Evolutionary conservation across 2,888 invertebrate genomes (phyloP), one percentile per base, ranked within the genome.

Genomic region (Mythimna lalbum): DNA sequence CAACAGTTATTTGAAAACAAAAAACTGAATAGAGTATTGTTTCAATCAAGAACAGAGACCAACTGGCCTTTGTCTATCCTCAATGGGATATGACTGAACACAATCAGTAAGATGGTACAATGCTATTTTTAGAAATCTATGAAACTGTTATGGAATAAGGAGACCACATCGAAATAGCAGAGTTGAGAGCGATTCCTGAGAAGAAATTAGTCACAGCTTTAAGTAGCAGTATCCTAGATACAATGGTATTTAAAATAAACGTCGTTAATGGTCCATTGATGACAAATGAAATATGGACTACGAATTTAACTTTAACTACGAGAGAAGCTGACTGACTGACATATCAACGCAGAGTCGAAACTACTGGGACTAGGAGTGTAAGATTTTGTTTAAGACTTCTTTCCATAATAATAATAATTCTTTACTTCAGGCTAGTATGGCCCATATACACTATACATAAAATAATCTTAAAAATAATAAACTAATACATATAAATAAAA

Each of bases 201-300:
- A 74, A 81, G 71, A 83, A 78, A 86, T 88, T 84, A 78, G 87
- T 63, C 65, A 81, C 82, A 84, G 76, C 71, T 73, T 80, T 75
- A 64, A 69, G 53, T 47, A 64, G 53, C 59, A 73, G 76, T 73
- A 62, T 69, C 62, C 39, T 63, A 71, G 67, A 78, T 36, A 57
- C 33, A 36, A 36, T 21, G 36, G 21, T 7, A 82, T 80, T 81
- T 82, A 12, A 53, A 17, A 52, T 72, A 63, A 10, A 52, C 21
- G 14, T 43, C 9, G 31, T 55, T 36, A 50, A 27, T 52, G 19
- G 27, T 52, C 27, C 53, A 63, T 39, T 36, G 23, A 61, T 9
- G 12, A n/a, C 56, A 52, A 61, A 73, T 31, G 1, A 60, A 60
- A 50, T 23, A 23, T 70, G 61, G n/a, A n/a, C 47, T 7, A 77